Conservation (phyloP, 64 coral and sea anemone genomes). For the Stylophora pistillata region DNA sequence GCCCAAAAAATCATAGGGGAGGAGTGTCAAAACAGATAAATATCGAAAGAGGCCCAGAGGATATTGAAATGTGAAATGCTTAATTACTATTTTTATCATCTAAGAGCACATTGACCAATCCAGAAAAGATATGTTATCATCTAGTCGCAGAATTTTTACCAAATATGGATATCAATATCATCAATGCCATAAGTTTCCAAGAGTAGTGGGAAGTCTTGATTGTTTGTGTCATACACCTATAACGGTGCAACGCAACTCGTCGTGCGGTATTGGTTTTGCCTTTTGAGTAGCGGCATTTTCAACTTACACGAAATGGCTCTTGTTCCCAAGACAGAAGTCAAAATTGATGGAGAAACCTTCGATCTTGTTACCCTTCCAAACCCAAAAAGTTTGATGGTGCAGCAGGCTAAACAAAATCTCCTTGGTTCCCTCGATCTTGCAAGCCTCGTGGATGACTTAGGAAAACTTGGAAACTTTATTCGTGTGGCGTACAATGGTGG, state of each 20-base stretch:
- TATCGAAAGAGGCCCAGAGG: too few relatives aligned
- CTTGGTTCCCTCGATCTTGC: constrained; percentile 47
- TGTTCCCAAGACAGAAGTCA: not conserved
- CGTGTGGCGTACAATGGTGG: constrained; percentile 63
- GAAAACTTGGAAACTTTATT: constrained; percentile 66
- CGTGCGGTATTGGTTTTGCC: not conserved
- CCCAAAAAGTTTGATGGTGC: constrained; percentile 24
- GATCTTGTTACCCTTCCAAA: constrained; percentile 40
- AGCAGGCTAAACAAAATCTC: not conserved
- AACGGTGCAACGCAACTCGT: not conserved
- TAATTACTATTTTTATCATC: too few relatives aligned
- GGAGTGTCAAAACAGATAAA: too few relatives aligned
- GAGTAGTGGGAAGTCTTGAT: too few relatives aligned
- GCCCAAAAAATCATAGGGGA: too few relatives aligned
- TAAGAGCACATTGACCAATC: too few relatives aligned
- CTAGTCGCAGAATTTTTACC: too few relatives aligned
- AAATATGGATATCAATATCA: too few relatives aligned
- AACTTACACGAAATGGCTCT: not conserved
- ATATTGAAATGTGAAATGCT: too few relatives aligned
- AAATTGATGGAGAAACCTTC: constrained; percentile 50
- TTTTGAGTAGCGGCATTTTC: not conserved
- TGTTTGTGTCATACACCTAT: too few relatives aligned
- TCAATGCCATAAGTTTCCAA: too few relatives aligned
- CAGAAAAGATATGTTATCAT: too few relatives aligned
- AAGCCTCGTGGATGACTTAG: constrained; percentile 59